Evolutionary conservation across 64 coral and sea anemone genomes (phyloP).

Genomic region (Catalaphyllia jardinei): DNA sequence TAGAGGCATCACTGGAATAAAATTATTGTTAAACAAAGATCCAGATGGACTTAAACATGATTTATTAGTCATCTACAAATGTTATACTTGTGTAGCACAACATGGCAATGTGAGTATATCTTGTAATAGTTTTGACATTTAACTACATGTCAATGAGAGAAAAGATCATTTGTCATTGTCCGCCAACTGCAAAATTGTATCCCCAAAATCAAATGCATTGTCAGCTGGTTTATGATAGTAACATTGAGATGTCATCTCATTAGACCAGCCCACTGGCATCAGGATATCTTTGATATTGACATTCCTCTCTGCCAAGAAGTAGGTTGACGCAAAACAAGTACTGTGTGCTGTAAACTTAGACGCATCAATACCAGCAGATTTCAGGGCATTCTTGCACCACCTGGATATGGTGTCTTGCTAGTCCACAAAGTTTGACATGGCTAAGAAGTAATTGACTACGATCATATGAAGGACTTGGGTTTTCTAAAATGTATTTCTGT

Average conservation of each 20-base stretch:
- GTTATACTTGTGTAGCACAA: background rate
- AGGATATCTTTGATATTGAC: conserved; percentile 40
- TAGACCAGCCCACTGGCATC: conserved; percentile 9
- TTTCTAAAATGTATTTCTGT: conserved; percentile 27
- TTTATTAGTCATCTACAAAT: background rate
- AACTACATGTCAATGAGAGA: background rate
- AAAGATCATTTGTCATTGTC: background rate
- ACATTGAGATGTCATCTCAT: conserved; percentile 25
- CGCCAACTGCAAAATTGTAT: conserved; percentile 8
- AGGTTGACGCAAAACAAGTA: background rate
- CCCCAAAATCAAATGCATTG: conserved; percentile 30
- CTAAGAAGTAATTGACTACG: conserved; percentile 32
- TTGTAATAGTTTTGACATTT: background rate
- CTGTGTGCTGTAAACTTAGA: conserved; percentile 25
- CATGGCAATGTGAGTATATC: background rate
- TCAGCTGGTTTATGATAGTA: conserved; percentile 34
- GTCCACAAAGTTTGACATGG: conserved; percentile 36
- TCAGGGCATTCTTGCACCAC: background rate
- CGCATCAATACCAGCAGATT: conserved; percentile 15
- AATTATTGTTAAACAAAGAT: background rate
- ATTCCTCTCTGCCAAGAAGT: conserved; percentile 4
- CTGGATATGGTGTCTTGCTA: conserved; percentile 49
- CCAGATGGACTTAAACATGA: background rate
- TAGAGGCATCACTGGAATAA: background rate
- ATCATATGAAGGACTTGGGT: background rate